Conservation (phyloP, 2,113 vertebrate genomes). For the Todiramphus chloris region DNA sequence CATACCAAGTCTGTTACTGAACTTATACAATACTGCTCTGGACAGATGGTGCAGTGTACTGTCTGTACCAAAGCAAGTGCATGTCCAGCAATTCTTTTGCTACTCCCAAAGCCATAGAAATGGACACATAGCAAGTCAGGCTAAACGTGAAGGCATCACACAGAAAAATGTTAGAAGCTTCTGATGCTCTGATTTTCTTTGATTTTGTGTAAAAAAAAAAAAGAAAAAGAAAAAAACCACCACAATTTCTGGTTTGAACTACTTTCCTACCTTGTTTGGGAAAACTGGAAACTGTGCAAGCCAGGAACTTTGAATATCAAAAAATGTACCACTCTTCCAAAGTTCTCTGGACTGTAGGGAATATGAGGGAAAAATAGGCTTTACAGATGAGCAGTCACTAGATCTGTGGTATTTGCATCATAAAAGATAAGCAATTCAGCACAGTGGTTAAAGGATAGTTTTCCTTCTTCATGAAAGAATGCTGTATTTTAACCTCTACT, state of each 20-base stretch:
- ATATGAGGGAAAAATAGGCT: background rate
- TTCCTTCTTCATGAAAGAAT: background rate
- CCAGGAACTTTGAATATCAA: background rate
- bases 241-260: background rate
- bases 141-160: background rate
- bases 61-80: background rate
- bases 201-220: background rate
- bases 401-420: background rate
- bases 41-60: background rate
- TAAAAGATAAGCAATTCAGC: background rate
- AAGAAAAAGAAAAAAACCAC: fast-evolving
- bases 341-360: background rate
- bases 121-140: background rate
- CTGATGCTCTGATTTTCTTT: background rate
- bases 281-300: background rate
- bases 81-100: background rate
- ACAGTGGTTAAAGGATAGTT: background rate
- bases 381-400: background rate
- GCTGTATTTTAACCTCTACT: background rate
- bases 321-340: background rate
- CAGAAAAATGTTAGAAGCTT: background rate
- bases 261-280: background rate
- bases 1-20: background rate
- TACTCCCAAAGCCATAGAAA: background rate
- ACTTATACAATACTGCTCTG: background rate